Evolutionary conservation across 1,140 invertebrate genomes (phyloP), one percentile per base, ranked within the genome.

Genomic region (Drosophila novamexicana): DNA sequence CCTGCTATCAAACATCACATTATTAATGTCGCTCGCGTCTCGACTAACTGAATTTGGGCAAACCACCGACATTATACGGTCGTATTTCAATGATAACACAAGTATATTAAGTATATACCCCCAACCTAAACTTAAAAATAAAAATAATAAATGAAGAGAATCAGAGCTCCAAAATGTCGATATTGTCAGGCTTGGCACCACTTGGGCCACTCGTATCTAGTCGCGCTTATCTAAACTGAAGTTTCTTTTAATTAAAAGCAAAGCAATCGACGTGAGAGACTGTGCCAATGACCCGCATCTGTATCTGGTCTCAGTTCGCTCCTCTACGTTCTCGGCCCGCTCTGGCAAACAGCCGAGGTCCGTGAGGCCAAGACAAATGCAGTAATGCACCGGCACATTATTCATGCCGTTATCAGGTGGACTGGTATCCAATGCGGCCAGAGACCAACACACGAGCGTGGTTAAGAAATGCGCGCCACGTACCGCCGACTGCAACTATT

Each of bases 231-330:
- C 88, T 77, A 66, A 90, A 69, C 80, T 61, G 65, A 90, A 90
- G 88, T 90, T 91, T 81, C 77, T 91, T 90, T 90, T 90, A 90
- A 90, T 90, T 91, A 90, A 90, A 91, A 86, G 82, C 82, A 49
- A 81, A 76, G 81, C 70, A 61, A 34, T 49, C 59, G 32, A 44
- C 52, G 79, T 58, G 62, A 62, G 14, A 52, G 37, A 50, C 56
- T 71, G 52, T 77, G 88, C 88, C 86, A 91, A 81, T 90, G 88
- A 91, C 88, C 88, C 88, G 88, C 82, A 83, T 82, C 49, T 54
- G 73, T 68, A 68, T 79, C 75, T 59, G 62, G 57, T 45, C 65
- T 57, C 75, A 6, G 22, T 6, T 67, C 47, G 22, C 14, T 1
- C 29, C 10, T 37, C 36, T 22, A 22, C 6, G 47, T 56, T 44